Percentiles rank a stretch among this genome's conserved stretches.
Evolutionary conservation across 2,888 invertebrate species (phyloP).

Genomic region (Noctua janthe): DNA sequence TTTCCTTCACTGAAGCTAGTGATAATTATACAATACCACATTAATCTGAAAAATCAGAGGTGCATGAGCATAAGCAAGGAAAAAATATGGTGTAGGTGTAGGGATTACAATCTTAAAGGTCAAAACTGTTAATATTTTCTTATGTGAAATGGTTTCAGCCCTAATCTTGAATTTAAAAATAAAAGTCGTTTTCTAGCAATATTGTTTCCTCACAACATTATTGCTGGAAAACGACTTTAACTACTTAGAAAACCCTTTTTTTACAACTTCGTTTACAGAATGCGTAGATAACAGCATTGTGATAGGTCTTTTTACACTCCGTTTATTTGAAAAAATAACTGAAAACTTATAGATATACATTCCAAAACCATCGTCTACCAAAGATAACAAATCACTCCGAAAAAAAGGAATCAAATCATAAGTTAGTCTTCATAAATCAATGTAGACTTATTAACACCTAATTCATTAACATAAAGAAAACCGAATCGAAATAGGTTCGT

Average conservation of each 20-base stretch:
- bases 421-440: background rate
- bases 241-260: background rate
- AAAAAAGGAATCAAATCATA: background rate
- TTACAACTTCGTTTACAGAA: background rate
- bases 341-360: background rate
- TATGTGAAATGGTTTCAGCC: too few relatives aligned
- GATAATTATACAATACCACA: too few relatives aligned
- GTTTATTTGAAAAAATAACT: background rate
- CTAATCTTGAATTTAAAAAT: too few relatives aligned
- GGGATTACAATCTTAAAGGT: too few relatives aligned
- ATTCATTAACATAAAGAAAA: conserved; percentile 6
- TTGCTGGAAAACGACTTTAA: background rate
- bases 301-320: background rate
- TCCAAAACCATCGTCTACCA: background rate
- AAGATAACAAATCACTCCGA: background rate
- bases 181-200: background rate
- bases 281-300: background rate
- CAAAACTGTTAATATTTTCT: too few relatives aligned
- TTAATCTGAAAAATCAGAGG: too few relatives aligned
- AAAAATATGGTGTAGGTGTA: too few relatives aligned
- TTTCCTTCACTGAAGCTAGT: too few relatives aligned
- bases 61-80: too few relatives aligned
- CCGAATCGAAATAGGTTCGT: conserved; percentile 17
- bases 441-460: background rate
- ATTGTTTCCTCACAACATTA: background rate